Evolutionary conservation across 2,888 invertebrate genomes (phyloP), one percentile per base, ranked within the genome.

Genomic region (Heteromyza rotundicornis): DNA sequence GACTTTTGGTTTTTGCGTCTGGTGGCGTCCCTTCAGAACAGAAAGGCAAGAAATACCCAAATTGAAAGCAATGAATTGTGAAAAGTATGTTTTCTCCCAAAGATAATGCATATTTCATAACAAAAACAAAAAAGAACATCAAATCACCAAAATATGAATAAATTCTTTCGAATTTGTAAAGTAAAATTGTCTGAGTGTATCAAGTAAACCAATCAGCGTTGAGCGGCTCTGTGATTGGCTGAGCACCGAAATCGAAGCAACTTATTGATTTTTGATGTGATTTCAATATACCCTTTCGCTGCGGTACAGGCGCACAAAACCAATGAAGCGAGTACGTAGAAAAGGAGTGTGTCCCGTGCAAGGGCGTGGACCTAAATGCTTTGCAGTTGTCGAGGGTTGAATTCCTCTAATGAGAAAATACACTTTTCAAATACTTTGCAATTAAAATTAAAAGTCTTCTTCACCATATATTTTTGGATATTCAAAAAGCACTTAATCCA

Each of bases 211-310:
- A 79, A 79, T 78, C 78, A 76, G 74, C 78, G 72, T 64, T 59
- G 59, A 70, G 76, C 77, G 73, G 64, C 59, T 62, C 63, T 72
- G 60, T 74, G 75, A 79, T 79, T 79, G 79, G 79, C 63, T 24
- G 52, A 47, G 77, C 69, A 63, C 79, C 79, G 77, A 79, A 78
- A 79, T 79, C 79, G 77, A 78, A 77, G 65, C 66, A 67, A 68
- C 64, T 3, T 47, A 47, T 47, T 47, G 47, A 47, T 47, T 47
- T 47, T 47, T 47, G 47, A 47, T 47, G 47, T 19, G 47, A 7
- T 47, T 47, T 19, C 47, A 47, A 47, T 47, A 3, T 2, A 47
- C 17, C 20, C 17, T 19, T 19, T 47, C 19, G 5, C n/a, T n/a
- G 16, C 10, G 14, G 40, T n/a, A 40, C 14, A 40, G 12, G 40